Evolutionary conservation across 2,888 invertebrate species (phyloP), one percentile per base, ranked within the genome.

Genomic region (Plagodis pulveraria): DNA sequence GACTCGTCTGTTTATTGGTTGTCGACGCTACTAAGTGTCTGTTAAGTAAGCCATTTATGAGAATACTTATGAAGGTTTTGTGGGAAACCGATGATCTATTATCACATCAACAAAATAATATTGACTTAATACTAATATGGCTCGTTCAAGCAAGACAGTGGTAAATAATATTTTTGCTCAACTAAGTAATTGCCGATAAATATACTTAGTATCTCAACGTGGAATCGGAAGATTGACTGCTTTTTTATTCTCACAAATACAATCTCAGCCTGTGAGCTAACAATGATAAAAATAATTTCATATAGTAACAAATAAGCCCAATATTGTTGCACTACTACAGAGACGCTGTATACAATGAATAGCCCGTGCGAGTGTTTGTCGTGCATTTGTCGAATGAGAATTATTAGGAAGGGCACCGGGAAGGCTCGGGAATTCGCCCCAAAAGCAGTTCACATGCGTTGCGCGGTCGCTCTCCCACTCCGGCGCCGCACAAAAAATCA

Each of bases 381-480:
- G 89, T 84, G 86, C 89, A 91, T 91, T 91, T 92, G 89, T 91
- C 91, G 91, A 90, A 87, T 86, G 86, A 82, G 91, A 87, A 90
- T 91, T 91, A 91, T 91, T 89, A 87, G 87, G 84, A 91, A 91
- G 91, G 91, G 92, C 90, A 84, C 87, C 84, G 82, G 80, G 84
- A 86, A 89, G 91, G 91, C 92, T 87, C 92, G 92, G 92, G 92
- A 92, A 92, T 91, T 91, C 86, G 91, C 91, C 92, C 91, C 84
- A 91, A 91, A 91, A 91, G 91, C 91, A 88, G 92, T 93, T 93
- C 92, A 89, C 92, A 92, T 92, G 92, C 89, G 87, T 81, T 86
- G 84, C 76, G 84, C 43, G 41, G 54, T 45, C 58, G 58, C 50
- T n/a, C 89, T 91, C 91, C 91, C 90, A 91, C 91, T 91, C 87